Evolutionary conservation across 2,113 vertebrate genomes (phyloP).

Genomic region (Campylomormyrus numenius): DNA sequence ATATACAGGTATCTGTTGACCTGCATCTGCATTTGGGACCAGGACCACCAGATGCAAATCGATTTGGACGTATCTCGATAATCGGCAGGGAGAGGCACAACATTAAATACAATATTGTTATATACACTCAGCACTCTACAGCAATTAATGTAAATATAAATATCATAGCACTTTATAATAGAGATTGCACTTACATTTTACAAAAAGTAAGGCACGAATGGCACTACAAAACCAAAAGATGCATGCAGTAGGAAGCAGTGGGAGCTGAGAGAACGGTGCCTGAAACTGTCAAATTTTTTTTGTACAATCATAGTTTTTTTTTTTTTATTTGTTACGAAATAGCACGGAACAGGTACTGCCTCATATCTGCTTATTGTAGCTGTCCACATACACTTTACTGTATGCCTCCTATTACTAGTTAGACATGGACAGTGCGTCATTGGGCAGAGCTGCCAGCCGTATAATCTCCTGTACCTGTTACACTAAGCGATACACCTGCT

Average conservation of each 20-base stretch:
- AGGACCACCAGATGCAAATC: not conserved
- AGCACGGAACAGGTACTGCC: not conserved
- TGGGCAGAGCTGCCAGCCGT: no score
- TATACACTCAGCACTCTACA: not conserved
- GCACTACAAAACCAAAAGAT: not conserved
- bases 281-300: not conserved
- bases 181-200: not conserved
- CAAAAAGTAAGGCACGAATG: not conserved
- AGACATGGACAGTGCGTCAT: not conserved
- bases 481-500: not conserved
- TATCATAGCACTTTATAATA: not conserved
- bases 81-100: not conserved
- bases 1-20: not conserved
- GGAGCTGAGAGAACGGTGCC: not conserved
- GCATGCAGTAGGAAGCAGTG: not conserved
- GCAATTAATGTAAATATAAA: not conserved
- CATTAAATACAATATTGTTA: not conserved
- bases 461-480: not conserved
- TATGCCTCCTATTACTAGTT: not conserved
- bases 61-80: not conserved
- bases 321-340: not conserved
- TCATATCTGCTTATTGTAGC: not conserved
- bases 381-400: not conserved
- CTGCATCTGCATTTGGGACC: not conserved
- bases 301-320: not conserved